Conservation (phyloP, 2,888 invertebrate species). For the Xylota sylvarum region DNA sequence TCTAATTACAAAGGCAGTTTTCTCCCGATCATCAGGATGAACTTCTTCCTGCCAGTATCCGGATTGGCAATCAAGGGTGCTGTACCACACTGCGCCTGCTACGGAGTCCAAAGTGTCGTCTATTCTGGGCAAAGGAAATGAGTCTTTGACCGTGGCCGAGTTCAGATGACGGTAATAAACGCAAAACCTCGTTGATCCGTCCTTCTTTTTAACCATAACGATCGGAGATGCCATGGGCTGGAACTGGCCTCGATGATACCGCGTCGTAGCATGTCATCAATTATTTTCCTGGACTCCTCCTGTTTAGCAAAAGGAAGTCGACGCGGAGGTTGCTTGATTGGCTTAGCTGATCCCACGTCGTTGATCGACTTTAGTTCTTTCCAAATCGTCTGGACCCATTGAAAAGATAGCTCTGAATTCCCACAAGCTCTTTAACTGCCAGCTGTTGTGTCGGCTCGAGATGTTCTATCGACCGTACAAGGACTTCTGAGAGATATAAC, state of each 20-base stretch:
- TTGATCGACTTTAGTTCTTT: conserved; percentile 27
- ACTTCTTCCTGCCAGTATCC: conserved; percentile 56
- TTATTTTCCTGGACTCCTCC: conserved; percentile 33
- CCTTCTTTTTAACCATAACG: conserved; percentile 46
- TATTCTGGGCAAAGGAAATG: conserved; percentile 37
- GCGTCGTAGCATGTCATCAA: conserved; percentile 31
- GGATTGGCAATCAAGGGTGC: conserved; percentile 36
- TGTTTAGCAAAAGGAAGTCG: conserved; percentile 39
- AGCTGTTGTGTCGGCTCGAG: conserved; percentile 22
- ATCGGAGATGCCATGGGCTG: conserved; percentile 50
- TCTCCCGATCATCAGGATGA: conserved; percentile 16
- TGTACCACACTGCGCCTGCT: conserved; percentile 16
- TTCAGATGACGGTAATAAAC: too few relatives aligned
- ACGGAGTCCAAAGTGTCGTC: conserved; percentile 50
- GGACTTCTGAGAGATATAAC: background rate
- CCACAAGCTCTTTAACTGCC: conserved; percentile 5
- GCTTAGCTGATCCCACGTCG: conserved; percentile 33
- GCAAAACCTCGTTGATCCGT: too few relatives aligned
- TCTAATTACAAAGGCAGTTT: conserved; percentile 30
- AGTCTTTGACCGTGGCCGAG: too few relatives aligned
- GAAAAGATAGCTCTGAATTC: conserved; percentile 41
- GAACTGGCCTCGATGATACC: conserved; percentile 36
- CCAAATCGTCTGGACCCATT: conserved; percentile 27
- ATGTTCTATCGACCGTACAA: conserved; percentile 18
- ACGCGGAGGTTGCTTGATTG: conserved; percentile 38